Percentiles rank a stretch among this genome's conserved stretches.
These are phyloP conservation scores for Samia ricini DNA, from an alignment of 1,140 invertebrate species.

Conservation along the genomic window DNA sequence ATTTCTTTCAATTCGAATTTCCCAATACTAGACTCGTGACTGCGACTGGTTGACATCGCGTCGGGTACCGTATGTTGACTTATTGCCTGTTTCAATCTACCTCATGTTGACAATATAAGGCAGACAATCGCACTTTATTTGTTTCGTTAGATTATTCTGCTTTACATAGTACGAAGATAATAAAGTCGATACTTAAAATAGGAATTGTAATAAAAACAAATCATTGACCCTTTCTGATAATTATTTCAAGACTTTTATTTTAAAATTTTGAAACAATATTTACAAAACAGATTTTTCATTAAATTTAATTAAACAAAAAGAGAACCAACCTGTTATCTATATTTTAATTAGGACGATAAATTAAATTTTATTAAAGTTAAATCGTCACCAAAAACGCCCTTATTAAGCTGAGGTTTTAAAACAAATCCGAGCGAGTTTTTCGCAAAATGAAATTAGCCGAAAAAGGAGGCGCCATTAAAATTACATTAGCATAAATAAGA, in stretches of 20 bases:
- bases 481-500: slow-evolving; percentile 78
- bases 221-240: neutral
- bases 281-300: neutral
- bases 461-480: slow-evolving; percentile 73
- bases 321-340: slow-evolving; percentile 5
- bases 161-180: neutral
- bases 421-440: slow-evolving; percentile 65
- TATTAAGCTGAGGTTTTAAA: slow-evolving; percentile 67
- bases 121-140: slow-evolving; percentile 8
- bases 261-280: neutral
- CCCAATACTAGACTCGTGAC: slow-evolving; percentile 43
- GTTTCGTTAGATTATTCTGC: neutral
- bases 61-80: slow-evolving; percentile 38
- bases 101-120: slow-evolving; percentile 6
- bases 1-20: slow-evolving; percentile 52
- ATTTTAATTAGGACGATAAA: slow-evolving; percentile 48
- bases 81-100: slow-evolving; percentile 20
- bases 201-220: neutral
- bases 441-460: slow-evolving; percentile 73
- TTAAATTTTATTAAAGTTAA: slow-evolving; percentile 56
- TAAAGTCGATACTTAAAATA: neutral
- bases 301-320: neutral
- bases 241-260: neutral
- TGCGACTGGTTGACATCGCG: slow-evolving; percentile 17
- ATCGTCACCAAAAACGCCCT: slow-evolving; percentile 57